A percentile compares a stretch with the other conserved stretches of the same genome.
phyloP scores from a whole-genome alignment of 2,113 vertebrate genomes.

The Uropsilus gracilis region DNA sequence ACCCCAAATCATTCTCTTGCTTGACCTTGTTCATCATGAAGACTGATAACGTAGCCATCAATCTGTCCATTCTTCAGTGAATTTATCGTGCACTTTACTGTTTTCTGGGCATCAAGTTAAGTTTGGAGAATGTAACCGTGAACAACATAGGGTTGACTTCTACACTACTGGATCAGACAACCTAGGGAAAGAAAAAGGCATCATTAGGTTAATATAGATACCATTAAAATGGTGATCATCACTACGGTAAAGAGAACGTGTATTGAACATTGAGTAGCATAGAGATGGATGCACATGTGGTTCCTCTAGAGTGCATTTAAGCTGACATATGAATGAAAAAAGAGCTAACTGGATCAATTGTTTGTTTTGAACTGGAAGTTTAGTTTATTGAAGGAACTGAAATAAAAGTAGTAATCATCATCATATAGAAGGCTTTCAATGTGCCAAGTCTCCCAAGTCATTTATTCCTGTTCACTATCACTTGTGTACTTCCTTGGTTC shows the following conservation, averaged over 20 bases:
- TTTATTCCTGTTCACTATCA: not conserved
- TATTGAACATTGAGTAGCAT: not conserved
- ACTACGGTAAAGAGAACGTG: not conserved
- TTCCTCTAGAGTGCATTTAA: not conserved
- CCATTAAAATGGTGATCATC: not conserved
- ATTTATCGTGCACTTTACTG: not conserved
- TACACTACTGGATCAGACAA: not conserved
- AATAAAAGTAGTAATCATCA: not conserved
- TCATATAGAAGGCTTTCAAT: constrained; percentile 14
- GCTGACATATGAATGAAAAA: not conserved
- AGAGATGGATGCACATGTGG: not conserved
- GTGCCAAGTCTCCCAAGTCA: not conserved
- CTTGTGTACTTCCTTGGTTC: not conserved
- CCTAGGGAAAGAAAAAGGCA: not conserved
- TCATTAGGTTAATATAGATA: not conserved
- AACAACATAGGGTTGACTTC: not conserved
- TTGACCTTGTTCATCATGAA: not conserved
- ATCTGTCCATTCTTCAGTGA: not conserved
- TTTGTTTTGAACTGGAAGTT: not conserved
- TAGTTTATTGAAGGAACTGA: not conserved
- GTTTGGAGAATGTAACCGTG: not conserved
- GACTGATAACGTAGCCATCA: not conserved
- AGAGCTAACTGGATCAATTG: not conserved
- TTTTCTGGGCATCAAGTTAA: not conserved
- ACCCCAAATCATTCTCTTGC: not conserved